phyloP scores from a whole-genome alignment of 2,888 invertebrate genomes.

The Micoletzkya japonica region DNA sequence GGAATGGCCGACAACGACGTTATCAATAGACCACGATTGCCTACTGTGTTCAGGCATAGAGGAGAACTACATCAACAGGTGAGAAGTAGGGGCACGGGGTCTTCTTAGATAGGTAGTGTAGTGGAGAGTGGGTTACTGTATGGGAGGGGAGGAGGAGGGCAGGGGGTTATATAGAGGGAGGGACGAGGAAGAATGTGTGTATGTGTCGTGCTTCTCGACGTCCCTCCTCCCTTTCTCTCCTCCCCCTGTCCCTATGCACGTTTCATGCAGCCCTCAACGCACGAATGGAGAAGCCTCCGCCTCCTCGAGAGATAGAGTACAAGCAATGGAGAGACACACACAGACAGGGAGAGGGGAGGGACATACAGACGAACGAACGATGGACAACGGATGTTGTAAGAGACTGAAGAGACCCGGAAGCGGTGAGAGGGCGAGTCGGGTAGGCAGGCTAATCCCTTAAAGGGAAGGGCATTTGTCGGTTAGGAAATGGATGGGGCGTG shows the following conservation, averaged over 20 bases:
- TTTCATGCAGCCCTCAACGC: slow-evolving; percentile 10
- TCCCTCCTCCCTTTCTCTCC: slow-evolving; percentile 20
- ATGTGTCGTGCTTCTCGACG: background rate
- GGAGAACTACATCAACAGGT: no score
- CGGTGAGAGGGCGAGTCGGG: background rate
- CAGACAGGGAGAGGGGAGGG: background rate
- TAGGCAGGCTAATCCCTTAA: background rate
- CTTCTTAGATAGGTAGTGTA: no score
- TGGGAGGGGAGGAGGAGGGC: no score
- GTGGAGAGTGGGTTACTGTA: background rate
- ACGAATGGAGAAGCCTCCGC: background rate
- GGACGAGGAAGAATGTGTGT: background rate
- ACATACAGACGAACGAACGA: no score
- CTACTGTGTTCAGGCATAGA: no score
- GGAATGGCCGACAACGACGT: no score
- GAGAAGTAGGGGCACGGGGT: no score
- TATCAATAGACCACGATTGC: no score
- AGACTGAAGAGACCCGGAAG: background rate
- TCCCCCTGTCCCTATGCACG: slow-evolving; percentile 24
- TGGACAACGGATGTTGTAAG: background rate
- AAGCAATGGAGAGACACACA: background rate
- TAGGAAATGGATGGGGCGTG: background rate
- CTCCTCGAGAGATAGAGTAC: slow-evolving; percentile 7
- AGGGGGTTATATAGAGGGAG: no score
- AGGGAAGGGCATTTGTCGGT: background rate